Evolutionary conservation across 1,140 invertebrate genomes (phyloP).

Genomic region (Lysiphlebus fabarum): DNA sequence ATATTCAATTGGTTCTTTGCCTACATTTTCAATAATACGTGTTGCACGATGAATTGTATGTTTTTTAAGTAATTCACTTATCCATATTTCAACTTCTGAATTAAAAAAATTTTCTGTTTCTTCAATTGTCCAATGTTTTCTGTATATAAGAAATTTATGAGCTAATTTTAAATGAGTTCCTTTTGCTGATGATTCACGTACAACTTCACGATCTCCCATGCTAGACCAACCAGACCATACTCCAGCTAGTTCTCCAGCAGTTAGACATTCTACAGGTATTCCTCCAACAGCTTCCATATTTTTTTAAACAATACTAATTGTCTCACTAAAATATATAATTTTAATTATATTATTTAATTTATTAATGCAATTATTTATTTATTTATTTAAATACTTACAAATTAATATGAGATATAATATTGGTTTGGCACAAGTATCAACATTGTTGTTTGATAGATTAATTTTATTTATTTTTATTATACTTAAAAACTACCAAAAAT

Average conservation of each 20-base stretch:
- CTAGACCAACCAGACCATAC: constrained; percentile 61
- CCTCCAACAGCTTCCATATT: constrained; percentile 30
- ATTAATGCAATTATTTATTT: too few species aligned
- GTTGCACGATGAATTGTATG: constrained; percentile 64
- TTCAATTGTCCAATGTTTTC: constrained; percentile 55
- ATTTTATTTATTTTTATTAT: too few species aligned
- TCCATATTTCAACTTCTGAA: constrained; percentile 61
- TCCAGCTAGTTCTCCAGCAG: constrained; percentile 34
- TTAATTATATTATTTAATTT: too few species aligned
- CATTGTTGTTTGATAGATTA: too few species aligned
- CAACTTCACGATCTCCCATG: constrained; percentile 60
- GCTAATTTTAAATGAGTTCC: constrained; percentile 62
- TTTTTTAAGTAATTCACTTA: constrained; percentile 59
- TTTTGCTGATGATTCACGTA: constrained; percentile 65
- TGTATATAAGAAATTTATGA: constrained; percentile 57
- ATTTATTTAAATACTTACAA: too few species aligned
- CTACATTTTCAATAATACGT: constrained; percentile 63
- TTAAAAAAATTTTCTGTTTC: constrained; percentile 54
- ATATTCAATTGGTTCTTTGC: constrained; percentile 58
- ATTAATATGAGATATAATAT: too few species aligned
- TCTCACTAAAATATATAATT: too few species aligned
- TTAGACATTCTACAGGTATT: constrained; percentile 41
- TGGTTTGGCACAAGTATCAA: too few species aligned
- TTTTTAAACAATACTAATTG: background rate
- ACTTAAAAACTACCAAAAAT: too few species aligned